phyloP scores from a whole-genome alignment of 2,113 vertebrate genomes.

The Alces alces region DNA sequence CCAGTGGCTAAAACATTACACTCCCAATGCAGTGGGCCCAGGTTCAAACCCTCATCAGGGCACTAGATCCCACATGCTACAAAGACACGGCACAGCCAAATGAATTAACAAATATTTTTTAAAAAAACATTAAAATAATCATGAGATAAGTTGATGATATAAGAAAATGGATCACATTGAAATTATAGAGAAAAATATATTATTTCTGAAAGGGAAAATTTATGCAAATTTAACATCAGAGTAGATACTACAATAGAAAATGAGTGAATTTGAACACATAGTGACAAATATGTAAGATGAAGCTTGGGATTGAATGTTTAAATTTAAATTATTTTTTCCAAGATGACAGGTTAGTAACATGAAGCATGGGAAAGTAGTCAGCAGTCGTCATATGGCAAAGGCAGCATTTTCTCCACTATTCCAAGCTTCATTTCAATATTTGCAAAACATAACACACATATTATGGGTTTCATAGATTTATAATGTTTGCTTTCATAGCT shows the following conservation, averaged over 20 bases:
- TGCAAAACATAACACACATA: background rate
- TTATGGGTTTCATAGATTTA: background rate
- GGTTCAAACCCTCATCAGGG: background rate
- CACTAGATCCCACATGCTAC: background rate
- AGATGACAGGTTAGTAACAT: background rate
- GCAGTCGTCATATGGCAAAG: background rate
- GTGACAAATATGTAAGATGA: background rate
- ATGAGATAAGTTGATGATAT: background rate
- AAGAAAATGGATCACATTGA: background rate
- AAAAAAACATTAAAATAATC: background rate
- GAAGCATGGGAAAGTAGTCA: background rate
- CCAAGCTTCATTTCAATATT: background rate
- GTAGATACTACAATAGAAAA: background rate
- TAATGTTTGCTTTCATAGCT: background rate
- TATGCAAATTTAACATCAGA: background rate
- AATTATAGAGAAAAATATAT: background rate
- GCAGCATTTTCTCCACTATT: background rate
- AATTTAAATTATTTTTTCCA: background rate
- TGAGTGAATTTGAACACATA: background rate
- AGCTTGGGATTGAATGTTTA: background rate
- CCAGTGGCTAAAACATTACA: background rate
- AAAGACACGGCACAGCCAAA: background rate
- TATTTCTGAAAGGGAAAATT: background rate
- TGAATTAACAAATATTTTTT: background rate
- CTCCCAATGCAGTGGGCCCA: background rate